Conservation (phyloP, 2,113 vertebrate species). For the Procavia capensis region DNA sequence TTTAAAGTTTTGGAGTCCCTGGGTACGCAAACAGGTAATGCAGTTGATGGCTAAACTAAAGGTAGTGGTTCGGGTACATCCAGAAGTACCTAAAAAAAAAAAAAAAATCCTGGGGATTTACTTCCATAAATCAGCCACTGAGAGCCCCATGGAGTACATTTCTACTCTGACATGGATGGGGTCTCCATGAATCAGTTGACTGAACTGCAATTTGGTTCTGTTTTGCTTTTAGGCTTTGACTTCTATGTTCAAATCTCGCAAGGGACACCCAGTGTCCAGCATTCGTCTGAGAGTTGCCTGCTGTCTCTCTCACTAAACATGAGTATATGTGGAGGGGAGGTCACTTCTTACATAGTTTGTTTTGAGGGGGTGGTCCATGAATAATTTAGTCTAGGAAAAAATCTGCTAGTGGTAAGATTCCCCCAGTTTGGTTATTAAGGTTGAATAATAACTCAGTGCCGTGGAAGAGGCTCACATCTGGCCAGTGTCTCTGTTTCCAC, state of each 20-base stretch:
- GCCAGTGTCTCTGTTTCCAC: rapidly evolving
- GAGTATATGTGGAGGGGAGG: rapidly evolving
- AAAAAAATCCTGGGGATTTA: neutral
- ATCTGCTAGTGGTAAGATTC: neutral
- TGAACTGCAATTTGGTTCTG: neutral
- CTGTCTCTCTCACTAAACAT: neutral
- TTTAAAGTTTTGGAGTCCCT: no score
- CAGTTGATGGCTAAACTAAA: no score
- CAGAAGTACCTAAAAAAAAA: neutral
- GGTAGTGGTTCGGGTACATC: neutral
- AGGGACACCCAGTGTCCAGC: rapidly evolving
- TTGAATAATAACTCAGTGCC: rapidly evolving
- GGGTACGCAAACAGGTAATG: no score
- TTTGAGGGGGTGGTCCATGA: neutral
- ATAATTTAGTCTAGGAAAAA: neutral
- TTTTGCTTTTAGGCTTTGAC: neutral
- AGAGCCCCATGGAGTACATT: neutral
- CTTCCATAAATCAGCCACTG: neutral
- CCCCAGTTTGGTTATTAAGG: rapidly evolving
- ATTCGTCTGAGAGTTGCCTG: rapidly evolving
- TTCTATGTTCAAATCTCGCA: no score
- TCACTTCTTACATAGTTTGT: neutral
- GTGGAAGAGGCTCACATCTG: neutral
- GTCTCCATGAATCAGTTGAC: neutral
- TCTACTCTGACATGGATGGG: neutral